A percentile compares a stretch with the other conserved stretches of the same genome.
These are phyloP conservation scores for Hylaeus anthracinus DNA, from an alignment of 1,140 invertebrate genomes.

Conservation along the genomic window DNA sequence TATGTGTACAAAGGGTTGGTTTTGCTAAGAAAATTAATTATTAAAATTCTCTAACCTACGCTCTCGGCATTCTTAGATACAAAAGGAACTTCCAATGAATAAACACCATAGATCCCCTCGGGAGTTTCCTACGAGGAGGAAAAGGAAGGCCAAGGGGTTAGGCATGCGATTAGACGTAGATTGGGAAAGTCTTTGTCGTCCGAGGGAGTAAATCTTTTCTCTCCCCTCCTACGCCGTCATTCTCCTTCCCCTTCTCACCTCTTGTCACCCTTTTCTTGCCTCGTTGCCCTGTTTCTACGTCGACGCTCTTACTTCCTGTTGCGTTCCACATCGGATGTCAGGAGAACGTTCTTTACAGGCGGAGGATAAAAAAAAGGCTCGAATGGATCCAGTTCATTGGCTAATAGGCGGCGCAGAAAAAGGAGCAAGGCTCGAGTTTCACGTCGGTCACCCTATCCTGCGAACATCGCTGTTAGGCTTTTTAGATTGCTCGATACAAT, in stretches of 20 bases:
- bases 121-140: constrained; percentile 17
- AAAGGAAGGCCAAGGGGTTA: constrained; percentile 9
- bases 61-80: too few relatives aligned
- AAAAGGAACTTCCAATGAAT: too few relatives aligned
- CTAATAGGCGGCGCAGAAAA: constrained; percentile 41
- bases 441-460: constrained; percentile 36
- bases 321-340: constrained; percentile 49
- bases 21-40: too few relatives aligned
- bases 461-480: constrained; percentile 4
- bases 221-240: background rate
- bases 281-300: background rate
- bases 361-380: constrained; percentile 21
- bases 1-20: too few relatives aligned
- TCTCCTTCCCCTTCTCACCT: constrained; percentile 2
- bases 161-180: constrained; percentile 56
- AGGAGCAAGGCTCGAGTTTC: constrained; percentile 59
- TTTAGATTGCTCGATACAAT: constrained; percentile 37
- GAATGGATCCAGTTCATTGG: constrained; percentile 60
- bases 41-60: too few relatives aligned
- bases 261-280: background rate
- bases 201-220: constrained; percentile 42
- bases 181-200: constrained; percentile 55
- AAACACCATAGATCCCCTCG: too few relatives aligned
- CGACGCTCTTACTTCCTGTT: constrained; percentile 50
- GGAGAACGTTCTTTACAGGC: constrained; percentile 42